A percentile compares a stretch with the other conserved stretches of the same genome.
phyloP scores from a whole-genome alignment of 2,797 vertebrate species.

The Chelon auratus region DNA sequence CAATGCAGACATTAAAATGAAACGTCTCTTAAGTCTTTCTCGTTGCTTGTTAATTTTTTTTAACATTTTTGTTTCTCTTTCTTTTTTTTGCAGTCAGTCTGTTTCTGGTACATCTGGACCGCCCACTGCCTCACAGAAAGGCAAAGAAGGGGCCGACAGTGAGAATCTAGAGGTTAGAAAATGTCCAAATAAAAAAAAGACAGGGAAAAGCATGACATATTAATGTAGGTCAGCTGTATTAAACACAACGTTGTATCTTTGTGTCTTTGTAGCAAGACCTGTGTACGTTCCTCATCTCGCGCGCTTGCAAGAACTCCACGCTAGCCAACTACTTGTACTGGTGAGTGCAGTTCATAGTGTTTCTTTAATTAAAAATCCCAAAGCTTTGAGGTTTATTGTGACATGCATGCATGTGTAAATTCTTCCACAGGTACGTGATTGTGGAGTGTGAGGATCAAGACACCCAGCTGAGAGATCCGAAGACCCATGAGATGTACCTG shows the following conservation, averaged over 20 bases:
- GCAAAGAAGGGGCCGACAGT: slow-evolving; percentile 90
- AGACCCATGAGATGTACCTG: slow-evolving; percentile 98
- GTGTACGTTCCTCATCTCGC: slow-evolving; percentile 97
- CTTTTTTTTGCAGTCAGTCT: slow-evolving; percentile 85
- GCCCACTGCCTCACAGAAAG: slow-evolving; percentile 82
- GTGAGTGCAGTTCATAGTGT: slow-evolving; percentile 77
- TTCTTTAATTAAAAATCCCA: background rate
- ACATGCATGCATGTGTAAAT: background rate
- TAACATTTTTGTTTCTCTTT: background rate
- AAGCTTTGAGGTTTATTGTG: background rate
- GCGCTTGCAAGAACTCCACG: slow-evolving; percentile 97
- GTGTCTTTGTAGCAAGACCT: slow-evolving; percentile 90
- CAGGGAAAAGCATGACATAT: background rate
- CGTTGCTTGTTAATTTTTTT: background rate
- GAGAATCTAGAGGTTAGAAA: slow-evolving; percentile 91
- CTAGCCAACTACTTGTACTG: slow-evolving; percentile 98
- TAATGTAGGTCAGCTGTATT: background rate
- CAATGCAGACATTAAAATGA: background rate
- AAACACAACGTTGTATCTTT: slow-evolving; percentile 34
- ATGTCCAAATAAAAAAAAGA: background rate
- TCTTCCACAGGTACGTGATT: slow-evolving; percentile 93
- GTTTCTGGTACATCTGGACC: slow-evolving; percentile 82
- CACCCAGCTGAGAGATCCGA: slow-evolving; percentile 96
- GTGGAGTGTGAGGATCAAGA: slow-evolving; percentile 99
- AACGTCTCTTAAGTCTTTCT: background rate